These are phyloP conservation scores for Heliothis peltigera DNA, from an alignment of 2,888 invertebrate species.

Conservation along the genomic window DNA sequence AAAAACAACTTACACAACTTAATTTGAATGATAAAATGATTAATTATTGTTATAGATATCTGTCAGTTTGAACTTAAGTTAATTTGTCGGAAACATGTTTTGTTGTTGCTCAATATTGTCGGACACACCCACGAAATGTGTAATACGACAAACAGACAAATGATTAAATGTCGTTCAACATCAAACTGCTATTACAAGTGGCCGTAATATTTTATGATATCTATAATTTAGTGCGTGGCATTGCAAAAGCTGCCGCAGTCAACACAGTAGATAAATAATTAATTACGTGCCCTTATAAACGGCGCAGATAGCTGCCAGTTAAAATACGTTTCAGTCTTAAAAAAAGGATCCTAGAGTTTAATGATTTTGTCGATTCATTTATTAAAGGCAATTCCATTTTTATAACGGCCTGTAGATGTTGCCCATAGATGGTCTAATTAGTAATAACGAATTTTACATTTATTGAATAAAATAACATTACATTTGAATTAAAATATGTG, in stretches of 20 bases:
- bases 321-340: conserved; percentile 31
- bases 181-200: conserved; percentile 52
- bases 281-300: conserved; percentile 52
- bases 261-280: conserved; percentile 63
- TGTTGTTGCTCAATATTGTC: conserved; percentile 51
- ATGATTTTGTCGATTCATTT: conserved; percentile 25
- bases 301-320: conserved; percentile 41
- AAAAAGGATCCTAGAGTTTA: conserved; percentile 22
- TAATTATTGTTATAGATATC: conserved; percentile 21
- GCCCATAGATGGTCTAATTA: neutral
- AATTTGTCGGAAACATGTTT: conserved; percentile 50
- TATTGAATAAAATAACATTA: conserved; percentile 7
- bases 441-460: conserved; percentile 11
- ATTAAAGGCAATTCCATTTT: conserved; percentile 11
- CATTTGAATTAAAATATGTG: neutral
- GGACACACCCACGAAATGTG: conserved; percentile 45
- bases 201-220: conserved; percentile 60
- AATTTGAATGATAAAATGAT: conserved; percentile 20
- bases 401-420: conserved; percentile 8
- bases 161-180: conserved; percentile 50
- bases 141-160: conserved; percentile 51
- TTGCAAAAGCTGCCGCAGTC: conserved; percentile 61
- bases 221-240: conserved; percentile 61
- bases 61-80: conserved; percentile 26
- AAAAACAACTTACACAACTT: conserved; percentile 17